A percentile compares a stretch with the other conserved stretches of the same genome.
Conservation (phyloP, 2,113 vertebrate genomes). For the Platichthys flesus region DNA sequence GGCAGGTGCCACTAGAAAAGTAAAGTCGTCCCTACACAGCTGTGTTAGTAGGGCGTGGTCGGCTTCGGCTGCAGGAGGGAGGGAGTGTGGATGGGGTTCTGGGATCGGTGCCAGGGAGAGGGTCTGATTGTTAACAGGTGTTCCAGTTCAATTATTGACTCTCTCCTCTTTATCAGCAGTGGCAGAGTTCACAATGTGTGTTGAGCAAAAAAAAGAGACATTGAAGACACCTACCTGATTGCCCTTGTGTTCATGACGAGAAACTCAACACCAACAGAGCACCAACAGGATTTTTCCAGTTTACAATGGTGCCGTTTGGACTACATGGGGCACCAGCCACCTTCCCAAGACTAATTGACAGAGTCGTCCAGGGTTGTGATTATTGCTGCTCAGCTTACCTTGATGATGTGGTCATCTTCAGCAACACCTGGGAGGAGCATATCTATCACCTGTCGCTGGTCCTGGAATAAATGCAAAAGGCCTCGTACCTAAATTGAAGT, state of each 20-base stretch:
- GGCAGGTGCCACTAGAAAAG: background rate
- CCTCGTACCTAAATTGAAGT: background rate
- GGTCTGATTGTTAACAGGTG: too few species aligned
- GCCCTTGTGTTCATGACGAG: too few species aligned
- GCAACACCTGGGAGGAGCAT: background rate
- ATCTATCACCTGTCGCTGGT: background rate
- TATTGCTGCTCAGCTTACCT: background rate
- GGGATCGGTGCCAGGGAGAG: too few species aligned
- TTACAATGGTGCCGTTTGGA: background rate
- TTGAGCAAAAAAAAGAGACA: too few species aligned
- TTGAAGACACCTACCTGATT: too few species aligned
- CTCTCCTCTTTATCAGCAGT: too few species aligned
- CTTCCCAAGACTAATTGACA: slow-evolving; percentile 3
- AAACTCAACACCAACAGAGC: too few species aligned
- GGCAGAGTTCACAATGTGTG: too few species aligned
- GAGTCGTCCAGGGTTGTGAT: background rate
- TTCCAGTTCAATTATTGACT: too few species aligned
- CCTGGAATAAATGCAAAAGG: background rate
- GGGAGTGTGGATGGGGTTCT: too few species aligned
- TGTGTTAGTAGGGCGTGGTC: background rate
- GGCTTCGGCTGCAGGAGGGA: too few species aligned
- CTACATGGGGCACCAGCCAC: background rate
- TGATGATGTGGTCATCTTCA: slow-evolving; percentile 11
- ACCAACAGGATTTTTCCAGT: background rate
- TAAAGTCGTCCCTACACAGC: background rate